These are phyloP conservation scores for Leucophora obtusa DNA, from an alignment of 2,888 invertebrate genomes.

Conservation along the genomic window DNA sequence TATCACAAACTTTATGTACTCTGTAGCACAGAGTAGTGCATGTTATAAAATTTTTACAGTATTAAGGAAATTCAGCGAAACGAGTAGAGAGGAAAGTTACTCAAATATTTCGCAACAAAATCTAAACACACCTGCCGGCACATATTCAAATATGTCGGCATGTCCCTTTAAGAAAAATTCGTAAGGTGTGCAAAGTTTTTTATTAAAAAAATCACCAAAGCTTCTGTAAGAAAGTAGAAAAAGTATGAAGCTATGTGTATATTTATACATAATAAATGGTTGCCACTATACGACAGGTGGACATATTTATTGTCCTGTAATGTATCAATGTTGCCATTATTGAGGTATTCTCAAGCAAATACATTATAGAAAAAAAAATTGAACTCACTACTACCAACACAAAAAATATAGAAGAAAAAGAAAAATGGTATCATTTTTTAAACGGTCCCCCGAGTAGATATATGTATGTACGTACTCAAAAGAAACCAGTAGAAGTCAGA, in stretches of 20 bases:
- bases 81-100: neutral
- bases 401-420: slow-evolving; percentile 19
- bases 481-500: slow-evolving; percentile 26
- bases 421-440: slow-evolving; percentile 45
- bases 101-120: neutral
- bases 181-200: slow-evolving; percentile 29
- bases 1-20: no score
- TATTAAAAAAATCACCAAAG: slow-evolving; percentile 19
- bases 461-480: neutral
- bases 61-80: neutral
- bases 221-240: neutral
- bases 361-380: slow-evolving; percentile 8
- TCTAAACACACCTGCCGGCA: slow-evolving; percentile 1
- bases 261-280: slow-evolving; percentile 35
- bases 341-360: slow-evolving; percentile 22
- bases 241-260: no score
- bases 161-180: neutral
- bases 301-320: slow-evolving; percentile 43
- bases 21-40: neutral
- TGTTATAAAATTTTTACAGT: neutral
- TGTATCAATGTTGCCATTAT: slow-evolving; percentile 45
- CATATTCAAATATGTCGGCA: neutral
- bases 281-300: slow-evolving; percentile 38
- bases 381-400: slow-evolving; percentile 26
- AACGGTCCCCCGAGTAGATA: slow-evolving; percentile 36